Evolutionary conservation across 2,888 invertebrate genomes (phyloP).

Genomic region (Pogonocherus hispidulus): DNA sequence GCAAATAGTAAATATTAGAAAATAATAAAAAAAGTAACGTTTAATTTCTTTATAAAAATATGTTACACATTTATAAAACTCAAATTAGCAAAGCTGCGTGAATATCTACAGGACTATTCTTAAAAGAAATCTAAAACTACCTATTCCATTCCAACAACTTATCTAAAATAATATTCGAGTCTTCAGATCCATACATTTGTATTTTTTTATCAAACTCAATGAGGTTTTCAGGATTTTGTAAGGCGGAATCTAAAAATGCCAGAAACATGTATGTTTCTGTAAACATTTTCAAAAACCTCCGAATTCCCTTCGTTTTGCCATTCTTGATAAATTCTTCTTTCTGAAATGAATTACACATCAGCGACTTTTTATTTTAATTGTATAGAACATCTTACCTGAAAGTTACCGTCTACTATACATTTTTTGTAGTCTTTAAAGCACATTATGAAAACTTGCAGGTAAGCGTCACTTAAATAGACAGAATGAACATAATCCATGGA

Average conservation of each 20-base stretch:
- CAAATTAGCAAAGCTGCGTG: slow-evolving; percentile 21
- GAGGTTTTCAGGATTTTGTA: slow-evolving; percentile 60
- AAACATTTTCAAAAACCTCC: slow-evolving; percentile 88
- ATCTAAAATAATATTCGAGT: slow-evolving; percentile 61
- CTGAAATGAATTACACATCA: slow-evolving; percentile 70
- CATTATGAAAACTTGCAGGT: slow-evolving; percentile 83
- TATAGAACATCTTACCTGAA: slow-evolving; percentile 62
- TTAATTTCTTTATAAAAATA: slow-evolving; percentile 33
- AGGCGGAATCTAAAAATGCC: slow-evolving; percentile 75
- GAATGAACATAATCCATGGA: slow-evolving; percentile 74
- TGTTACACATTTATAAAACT: slow-evolving; percentile 24
- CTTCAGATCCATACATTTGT: slow-evolving; percentile 63
- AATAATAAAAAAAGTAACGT: slow-evolving; percentile 19
- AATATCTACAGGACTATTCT: slow-evolving; percentile 14
- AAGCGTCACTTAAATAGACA: slow-evolving; percentile 84
- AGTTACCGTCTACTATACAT: slow-evolving; percentile 69
- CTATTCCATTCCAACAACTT: slow-evolving; percentile 64
- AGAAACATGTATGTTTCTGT: slow-evolving; percentile 90
- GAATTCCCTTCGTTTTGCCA: slow-evolving; percentile 76
- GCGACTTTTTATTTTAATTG: not conserved
- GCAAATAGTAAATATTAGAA: not conserved
- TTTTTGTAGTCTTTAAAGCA: slow-evolving; percentile 79
- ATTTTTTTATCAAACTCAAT: slow-evolving; percentile 65
- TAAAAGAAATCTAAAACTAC: slow-evolving; percentile 26
- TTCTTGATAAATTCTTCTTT: slow-evolving; percentile 79